A percentile compares a stretch with the other conserved stretches of the same genome.
phyloP scores from a whole-genome alignment of 2,797 vertebrate genomes.

The Hypotaenidia philippensis region DNA sequence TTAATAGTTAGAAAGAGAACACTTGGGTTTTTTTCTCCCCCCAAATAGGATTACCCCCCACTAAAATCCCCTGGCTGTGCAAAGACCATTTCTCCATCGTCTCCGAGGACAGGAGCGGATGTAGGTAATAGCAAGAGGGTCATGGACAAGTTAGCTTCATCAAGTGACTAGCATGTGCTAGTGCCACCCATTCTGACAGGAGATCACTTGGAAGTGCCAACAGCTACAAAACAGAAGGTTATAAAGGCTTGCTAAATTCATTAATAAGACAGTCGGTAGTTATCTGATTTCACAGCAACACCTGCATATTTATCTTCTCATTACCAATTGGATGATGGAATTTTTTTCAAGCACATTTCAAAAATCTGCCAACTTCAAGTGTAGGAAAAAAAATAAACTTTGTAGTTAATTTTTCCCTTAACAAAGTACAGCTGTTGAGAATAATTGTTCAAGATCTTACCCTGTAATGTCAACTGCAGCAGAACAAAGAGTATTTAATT shows the following conservation, averaged over 20 bases:
- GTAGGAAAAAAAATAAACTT: slow-evolving; percentile 85
- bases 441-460: slow-evolving; percentile 90
- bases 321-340: slow-evolving; percentile 85
- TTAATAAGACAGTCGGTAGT: slow-evolving; percentile 85
- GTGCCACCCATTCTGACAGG: slow-evolving; percentile 77
- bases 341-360: slow-evolving; percentile 86
- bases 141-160: slow-evolving; percentile 63
- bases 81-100: neutral
- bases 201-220: slow-evolving; percentile 80
- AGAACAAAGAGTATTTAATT: slow-evolving; percentile 94
- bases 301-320: slow-evolving; percentile 87
- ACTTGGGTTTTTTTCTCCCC: neutral
- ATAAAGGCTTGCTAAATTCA: slow-evolving; percentile 81
- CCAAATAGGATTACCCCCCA: neutral
- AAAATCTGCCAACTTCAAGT: slow-evolving; percentile 87
- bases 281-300: slow-evolving; percentile 87
- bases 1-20: neutral
- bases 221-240: slow-evolving; percentile 77
- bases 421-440: slow-evolving; percentile 90
- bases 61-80: neutral
- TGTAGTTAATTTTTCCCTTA: slow-evolving; percentile 88
- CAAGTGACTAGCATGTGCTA: slow-evolving; percentile 74
- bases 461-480: slow-evolving; percentile 90
- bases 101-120: neutral
- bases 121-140: slow-evolving; percentile 55